These are phyloP conservation scores for Nemoura dubitans DNA, from an alignment of 2,888 invertebrate species.

Conservation along the genomic window DNA sequence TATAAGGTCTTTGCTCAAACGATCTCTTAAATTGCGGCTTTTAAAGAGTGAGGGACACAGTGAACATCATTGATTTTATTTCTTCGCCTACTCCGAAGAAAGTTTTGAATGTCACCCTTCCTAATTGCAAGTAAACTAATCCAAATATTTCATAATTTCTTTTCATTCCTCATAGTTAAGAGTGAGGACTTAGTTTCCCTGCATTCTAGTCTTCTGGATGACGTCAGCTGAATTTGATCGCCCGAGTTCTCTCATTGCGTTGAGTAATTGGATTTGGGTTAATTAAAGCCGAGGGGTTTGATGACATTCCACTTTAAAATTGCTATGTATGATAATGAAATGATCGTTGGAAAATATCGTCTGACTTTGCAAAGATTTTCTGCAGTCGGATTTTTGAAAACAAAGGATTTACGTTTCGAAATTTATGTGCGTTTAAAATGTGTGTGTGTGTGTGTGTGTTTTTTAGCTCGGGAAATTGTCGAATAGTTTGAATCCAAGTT, in stretches of 20 bases:
- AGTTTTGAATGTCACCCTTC: background rate
- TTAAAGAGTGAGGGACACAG: no score
- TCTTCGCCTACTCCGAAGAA: background rate
- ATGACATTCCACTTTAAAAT: background rate
- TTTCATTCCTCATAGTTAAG: background rate
- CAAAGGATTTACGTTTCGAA: background rate
- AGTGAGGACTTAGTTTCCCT: background rate
- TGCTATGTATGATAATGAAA: background rate
- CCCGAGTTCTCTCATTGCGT: background rate
- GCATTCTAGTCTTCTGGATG: background rate
- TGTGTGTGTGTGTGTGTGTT: background rate
- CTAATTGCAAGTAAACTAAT: background rate
- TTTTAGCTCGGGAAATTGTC: conserved; percentile 23
- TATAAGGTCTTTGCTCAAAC: no score
- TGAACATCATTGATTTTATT: no score
- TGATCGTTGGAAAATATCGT: background rate
- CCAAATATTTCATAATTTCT: background rate
- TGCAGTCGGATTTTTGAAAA: background rate
- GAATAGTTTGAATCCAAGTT: conserved; percentile 39
- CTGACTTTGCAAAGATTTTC: background rate
- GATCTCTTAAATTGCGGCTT: no score
- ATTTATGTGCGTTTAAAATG: conserved; percentile 29
- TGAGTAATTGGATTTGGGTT: conserved; percentile 4
- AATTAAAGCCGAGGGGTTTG: background rate
- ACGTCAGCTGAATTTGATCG: background rate